Evolutionary conservation across 2,888 invertebrate species (phyloP), one percentile per base, ranked within the genome.

Genomic region (Nephrotoma flavescens): DNA sequence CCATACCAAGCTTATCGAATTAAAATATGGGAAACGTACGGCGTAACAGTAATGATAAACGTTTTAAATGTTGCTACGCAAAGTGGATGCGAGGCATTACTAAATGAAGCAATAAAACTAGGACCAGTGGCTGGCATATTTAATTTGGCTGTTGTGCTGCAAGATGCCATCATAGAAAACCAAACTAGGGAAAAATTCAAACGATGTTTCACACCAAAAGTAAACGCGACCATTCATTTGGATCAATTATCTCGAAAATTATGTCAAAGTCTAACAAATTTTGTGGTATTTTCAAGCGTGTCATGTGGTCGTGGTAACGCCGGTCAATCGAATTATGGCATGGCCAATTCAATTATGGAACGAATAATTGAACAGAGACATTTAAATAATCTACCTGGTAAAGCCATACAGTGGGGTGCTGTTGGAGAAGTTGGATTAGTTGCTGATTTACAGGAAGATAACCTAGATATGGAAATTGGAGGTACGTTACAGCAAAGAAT

Each of bases 341-440:
- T 96, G 31, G 31, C 31, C 31, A 31, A 31, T 31, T 31, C 31
- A 2, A 31, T 31, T 31, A 31, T 31, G 31, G 93, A 98, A 91
- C 93, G 97, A 88, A 94, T 98, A 88, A 96, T 96, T 90, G 97
- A 97, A 91, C 92, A 93, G 89, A 94, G 97, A 88, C 92, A 92
- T 89, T 91, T 91, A 87, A 94, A 94, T 7, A 96, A 96, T 0
- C 92, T 95, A 0, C 96, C 97, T 0, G 97, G 94, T 0, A 91
- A 97, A 87, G 97, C 97, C 1, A 94, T 98, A 11, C 97, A 98
- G 90, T 98, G 98, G 97, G 98, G 98, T 52, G 97, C 97, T 52
- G 94, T 98, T 86, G 98, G 97, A 86, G 98, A 98, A 91, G 95
- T 95, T 31, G 97, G 97, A 87, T 92, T 97, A 31, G 31, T 31